phyloP scores from a whole-genome alignment of 2,113 vertebrate genomes.

The Dermatemys mawii region DNA sequence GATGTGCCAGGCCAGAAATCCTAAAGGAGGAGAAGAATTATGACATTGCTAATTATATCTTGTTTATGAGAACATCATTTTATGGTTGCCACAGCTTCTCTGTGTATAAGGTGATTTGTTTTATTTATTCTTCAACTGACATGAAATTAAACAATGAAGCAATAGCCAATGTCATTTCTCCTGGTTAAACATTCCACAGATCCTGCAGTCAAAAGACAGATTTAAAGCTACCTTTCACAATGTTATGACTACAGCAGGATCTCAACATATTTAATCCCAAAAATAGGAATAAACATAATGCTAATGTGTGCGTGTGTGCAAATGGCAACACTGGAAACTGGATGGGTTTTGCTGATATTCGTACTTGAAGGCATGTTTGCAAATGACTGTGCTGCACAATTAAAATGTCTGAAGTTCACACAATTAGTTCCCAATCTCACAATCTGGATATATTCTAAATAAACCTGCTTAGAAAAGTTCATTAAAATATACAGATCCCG shows the following conservation, averaged over 20 bases:
- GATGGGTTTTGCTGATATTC: conserved; percentile 33
- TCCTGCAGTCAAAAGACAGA: not conserved
- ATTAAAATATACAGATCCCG: conserved; percentile 25
- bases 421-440: not conserved
- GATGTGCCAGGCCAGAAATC: not conserved
- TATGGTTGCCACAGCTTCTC: not conserved
- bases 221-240: not conserved
- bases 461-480: conserved; percentile 27
- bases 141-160: not conserved
- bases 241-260: not conserved
- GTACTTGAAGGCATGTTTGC: not conserved
- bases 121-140: not conserved
- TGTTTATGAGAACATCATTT: not conserved
- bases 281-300: not conserved
- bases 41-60: not conserved
- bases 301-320: not conserved
- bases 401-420: conserved; percentile 26
- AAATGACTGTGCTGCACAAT: conserved; percentile 8
- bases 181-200: not conserved
- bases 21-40: not conserved
- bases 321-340: conserved; percentile 19
- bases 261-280: not conserved
- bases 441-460: conserved; percentile 8
- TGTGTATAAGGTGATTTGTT: not conserved
- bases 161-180: not conserved